Evolutionary conservation across 2,888 invertebrate species (phyloP).

Genomic region (Quadroppia sp.): DNA sequence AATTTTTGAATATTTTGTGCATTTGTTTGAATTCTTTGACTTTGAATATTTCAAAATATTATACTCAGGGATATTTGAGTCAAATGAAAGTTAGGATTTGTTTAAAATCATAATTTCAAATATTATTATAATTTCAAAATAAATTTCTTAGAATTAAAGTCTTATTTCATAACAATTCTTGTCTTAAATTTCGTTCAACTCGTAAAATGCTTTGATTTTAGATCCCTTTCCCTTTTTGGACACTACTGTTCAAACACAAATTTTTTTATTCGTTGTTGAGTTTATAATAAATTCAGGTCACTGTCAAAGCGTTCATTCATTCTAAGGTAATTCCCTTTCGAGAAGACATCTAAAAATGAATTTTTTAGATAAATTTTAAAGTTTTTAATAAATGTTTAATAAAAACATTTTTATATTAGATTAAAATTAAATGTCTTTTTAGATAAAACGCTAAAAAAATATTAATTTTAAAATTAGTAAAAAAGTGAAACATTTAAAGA

Average conservation of each 20-base stretch:
- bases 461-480: background rate
- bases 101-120: too few species aligned
- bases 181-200: too few species aligned
- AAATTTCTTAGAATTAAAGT: too few species aligned
- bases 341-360: background rate
- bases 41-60: background rate
- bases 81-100: too few species aligned
- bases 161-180: too few species aligned
- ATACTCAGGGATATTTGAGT: too few species aligned
- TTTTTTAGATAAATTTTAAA: background rate
- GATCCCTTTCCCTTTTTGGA: too few species aligned
- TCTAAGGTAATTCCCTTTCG: background rate
- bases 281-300: conserved; percentile 13
- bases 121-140: too few species aligned
- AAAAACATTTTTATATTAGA: background rate
- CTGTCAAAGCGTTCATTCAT: background rate
- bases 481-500: background rate
- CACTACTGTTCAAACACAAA: too few species aligned
- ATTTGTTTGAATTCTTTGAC: background rate
- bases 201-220: too few species aligned
- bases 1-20: conserved; percentile 2
- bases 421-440: background rate
- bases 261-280: too few species aligned
- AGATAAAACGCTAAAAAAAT: background rate
- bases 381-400: background rate